A percentile compares a stretch with the other conserved stretches of the same genome.
Evolutionary conservation across 2,888 invertebrate species (phyloP).

Genomic region (Nipponacmea schrenckii): DNA sequence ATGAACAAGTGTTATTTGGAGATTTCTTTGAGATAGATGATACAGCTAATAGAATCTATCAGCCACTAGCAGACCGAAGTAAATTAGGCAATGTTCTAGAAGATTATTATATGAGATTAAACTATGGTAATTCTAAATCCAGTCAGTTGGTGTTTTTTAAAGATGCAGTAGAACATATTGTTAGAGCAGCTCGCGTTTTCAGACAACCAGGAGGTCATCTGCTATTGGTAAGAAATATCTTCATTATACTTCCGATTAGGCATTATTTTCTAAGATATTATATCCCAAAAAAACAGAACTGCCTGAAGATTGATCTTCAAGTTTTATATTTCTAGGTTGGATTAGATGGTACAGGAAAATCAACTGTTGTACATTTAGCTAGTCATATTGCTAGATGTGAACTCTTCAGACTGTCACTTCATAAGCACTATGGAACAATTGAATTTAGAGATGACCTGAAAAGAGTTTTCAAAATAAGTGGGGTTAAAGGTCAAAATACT

Average conservation of each 20-base stretch:
- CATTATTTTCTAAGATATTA: not conserved
- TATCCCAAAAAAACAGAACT: not conserved
- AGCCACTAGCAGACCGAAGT: constrained; percentile 60
- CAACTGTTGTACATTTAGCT: constrained; percentile 63
- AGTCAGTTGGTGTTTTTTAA: constrained; percentile 67
- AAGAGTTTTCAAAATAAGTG: constrained; percentile 57
- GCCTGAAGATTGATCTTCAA: not conserved
- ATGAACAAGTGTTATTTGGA: constrained; percentile 62
- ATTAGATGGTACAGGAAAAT: constrained; percentile 64
- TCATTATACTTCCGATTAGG: too few relatives aligned
- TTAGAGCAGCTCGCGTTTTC: constrained; percentile 65
- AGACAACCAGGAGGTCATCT: constrained; percentile 67
- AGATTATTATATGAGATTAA: constrained; percentile 64
- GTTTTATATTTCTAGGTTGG: constrained; percentile 51
- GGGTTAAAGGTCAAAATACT: constrained; percentile 60
- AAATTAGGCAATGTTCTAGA: constrained; percentile 62
- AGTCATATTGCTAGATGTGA: constrained; percentile 62
- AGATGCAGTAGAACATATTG: constrained; percentile 66
- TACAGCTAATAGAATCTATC: constrained; percentile 49
- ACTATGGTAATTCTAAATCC: constrained; percentile 58
- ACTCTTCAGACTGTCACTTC: constrained; percentile 62
- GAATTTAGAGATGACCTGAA: constrained; percentile 67
- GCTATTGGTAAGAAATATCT: constrained; percentile 55
- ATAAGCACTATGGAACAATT: constrained; percentile 57
- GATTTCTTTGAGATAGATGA: constrained; percentile 63